A percentile compares a stretch with the other conserved stretches of the same genome.
Conservation (phyloP, 2,888 invertebrate species). For the Patella depressa region DNA sequence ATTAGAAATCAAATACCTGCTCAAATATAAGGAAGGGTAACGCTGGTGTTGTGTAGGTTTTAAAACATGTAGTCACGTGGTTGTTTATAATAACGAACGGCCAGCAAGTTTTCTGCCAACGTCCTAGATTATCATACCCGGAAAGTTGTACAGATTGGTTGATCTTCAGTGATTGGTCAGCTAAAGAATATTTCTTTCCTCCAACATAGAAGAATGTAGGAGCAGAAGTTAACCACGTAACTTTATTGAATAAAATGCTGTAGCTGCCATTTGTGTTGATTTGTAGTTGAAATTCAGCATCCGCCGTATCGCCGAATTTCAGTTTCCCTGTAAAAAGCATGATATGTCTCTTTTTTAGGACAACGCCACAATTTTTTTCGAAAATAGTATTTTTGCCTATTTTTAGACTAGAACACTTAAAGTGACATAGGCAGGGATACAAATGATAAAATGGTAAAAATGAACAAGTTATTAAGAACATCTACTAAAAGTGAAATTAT, state of each 20-base stretch:
- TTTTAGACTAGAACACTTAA: background rate
- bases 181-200: slow-evolving; percentile 32
- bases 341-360: too few relatives aligned
- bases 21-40: slow-evolving; percentile 17
- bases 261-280: background rate
- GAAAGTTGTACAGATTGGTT: background rate
- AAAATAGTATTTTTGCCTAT: too few relatives aligned
- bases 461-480: too few relatives aligned
- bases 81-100: slow-evolving; percentile 1
- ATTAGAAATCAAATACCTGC: slow-evolving; percentile 15
- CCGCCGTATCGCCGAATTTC: too few relatives aligned
- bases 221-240: slow-evolving; percentile 36
- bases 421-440: background rate
- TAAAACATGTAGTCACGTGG: slow-evolving; percentile 15
- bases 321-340: too few relatives aligned
- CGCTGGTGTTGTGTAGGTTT: slow-evolving; percentile 12
- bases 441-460: too few relatives aligned
- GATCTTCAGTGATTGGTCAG: slow-evolving; percentile 22
- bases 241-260: slow-evolving; percentile 19
- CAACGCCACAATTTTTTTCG: too few relatives aligned
- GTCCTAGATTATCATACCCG: slow-evolving; percentile 14
- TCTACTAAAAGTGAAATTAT: too few relatives aligned
- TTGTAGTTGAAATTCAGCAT: too few relatives aligned
- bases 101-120: slow-evolving; percentile 15
- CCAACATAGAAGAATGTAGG: slow-evolving; percentile 37